Evolutionary conservation across 2,113 vertebrate species (phyloP).

Genomic region (Bettongia penicillata): DNA sequence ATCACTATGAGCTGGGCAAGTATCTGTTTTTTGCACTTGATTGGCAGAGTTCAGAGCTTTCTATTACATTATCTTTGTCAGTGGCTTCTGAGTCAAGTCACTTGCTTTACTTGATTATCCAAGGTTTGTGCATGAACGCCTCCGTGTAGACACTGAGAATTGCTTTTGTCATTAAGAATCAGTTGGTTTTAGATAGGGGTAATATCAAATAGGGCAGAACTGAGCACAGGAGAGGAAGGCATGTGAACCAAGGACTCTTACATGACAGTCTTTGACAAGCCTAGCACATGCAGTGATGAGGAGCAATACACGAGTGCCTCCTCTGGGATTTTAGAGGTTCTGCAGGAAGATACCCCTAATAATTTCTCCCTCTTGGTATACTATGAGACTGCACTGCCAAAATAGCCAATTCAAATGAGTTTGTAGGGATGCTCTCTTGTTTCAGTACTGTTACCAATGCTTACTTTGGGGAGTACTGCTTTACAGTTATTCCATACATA

Average conservation of each 20-base stretch:
- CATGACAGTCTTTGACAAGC: slow-evolving; percentile 71
- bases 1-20: slow-evolving; percentile 16
- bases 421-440: slow-evolving; percentile 58
- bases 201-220: slow-evolving; percentile 46
- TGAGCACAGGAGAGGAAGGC: slow-evolving; percentile 61
- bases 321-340: slow-evolving; percentile 81
- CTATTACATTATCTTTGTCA: slow-evolving; percentile 50
- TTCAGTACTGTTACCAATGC: slow-evolving; percentile 18
- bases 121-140: not conserved
- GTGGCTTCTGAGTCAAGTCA: slow-evolving; percentile 52
- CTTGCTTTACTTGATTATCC: slow-evolving; percentile 61
- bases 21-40: not conserved
- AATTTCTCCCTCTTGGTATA: slow-evolving; percentile 50
- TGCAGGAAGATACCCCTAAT: slow-evolving; percentile 77
- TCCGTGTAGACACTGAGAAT: slow-evolving; percentile 58
- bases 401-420: slow-evolving; percentile 50
- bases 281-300: slow-evolving; percentile 69
- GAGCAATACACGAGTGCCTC: slow-evolving; percentile 84
- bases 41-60: slow-evolving; percentile 57
- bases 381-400: slow-evolving; percentile 52
- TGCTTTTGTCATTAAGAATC: slow-evolving; percentile 67
- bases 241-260: slow-evolving; percentile 53
- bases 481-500: slow-evolving; percentile 47
- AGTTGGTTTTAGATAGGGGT: slow-evolving; percentile 57
- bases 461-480: slow-evolving; percentile 48